A percentile compares a stretch with the other conserved stretches of the same genome.
These are phyloP conservation scores for Drosophila varians DNA, from an alignment of 1,140 invertebrate genomes.

Conservation along the genomic window DNA sequence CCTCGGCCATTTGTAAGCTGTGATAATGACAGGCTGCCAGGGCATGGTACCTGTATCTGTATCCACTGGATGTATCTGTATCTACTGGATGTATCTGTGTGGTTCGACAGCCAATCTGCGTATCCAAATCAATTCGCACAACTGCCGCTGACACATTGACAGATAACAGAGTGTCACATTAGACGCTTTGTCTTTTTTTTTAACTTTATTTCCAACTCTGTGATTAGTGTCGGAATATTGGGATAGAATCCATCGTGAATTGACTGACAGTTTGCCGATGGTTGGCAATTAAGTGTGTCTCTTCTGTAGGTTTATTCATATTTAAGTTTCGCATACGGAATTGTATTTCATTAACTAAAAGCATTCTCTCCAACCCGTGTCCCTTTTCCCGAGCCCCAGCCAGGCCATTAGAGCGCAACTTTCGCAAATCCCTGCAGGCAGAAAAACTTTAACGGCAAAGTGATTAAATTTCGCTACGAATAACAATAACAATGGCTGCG, in stretches of 20 bases:
- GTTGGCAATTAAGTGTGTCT: conserved; percentile 8
- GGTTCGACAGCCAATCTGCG: conserved; percentile 51
- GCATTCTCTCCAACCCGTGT: conserved; percentile 26
- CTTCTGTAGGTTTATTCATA: conserved; percentile 21
- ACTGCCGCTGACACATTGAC: conserved; percentile 70
- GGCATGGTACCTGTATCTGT: conserved; percentile 1
- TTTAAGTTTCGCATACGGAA: conserved; percentile 42
- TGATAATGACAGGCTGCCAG: conserved; percentile 63
- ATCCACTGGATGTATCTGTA: conserved; percentile 1
- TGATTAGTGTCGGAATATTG: conserved; percentile 61
- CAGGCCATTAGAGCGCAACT: conserved; percentile 60
- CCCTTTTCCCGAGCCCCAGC: conserved; percentile 45
- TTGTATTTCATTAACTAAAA: conserved; percentile 79
- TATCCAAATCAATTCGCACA: conserved; percentile 62
- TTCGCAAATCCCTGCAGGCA: conserved; percentile 45
- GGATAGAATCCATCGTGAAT: conserved; percentile 24
- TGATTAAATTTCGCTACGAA: conserved; percentile 71
- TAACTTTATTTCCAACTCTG: conserved; percentile 11
- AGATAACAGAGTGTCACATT: conserved; percentile 68
- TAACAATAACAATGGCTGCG: conserved; percentile 51
- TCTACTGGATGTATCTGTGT: not conserved
- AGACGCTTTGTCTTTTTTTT: conserved; percentile 14
- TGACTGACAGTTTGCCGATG: conserved; percentile 47
- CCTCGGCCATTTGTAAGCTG: conserved; percentile 66
- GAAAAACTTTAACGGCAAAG: conserved; percentile 45